phyloP scores from a whole-genome alignment of 30 jellyfish, hydroid and myxozoan genomes.

The Cassiopea xamachana region DNA sequence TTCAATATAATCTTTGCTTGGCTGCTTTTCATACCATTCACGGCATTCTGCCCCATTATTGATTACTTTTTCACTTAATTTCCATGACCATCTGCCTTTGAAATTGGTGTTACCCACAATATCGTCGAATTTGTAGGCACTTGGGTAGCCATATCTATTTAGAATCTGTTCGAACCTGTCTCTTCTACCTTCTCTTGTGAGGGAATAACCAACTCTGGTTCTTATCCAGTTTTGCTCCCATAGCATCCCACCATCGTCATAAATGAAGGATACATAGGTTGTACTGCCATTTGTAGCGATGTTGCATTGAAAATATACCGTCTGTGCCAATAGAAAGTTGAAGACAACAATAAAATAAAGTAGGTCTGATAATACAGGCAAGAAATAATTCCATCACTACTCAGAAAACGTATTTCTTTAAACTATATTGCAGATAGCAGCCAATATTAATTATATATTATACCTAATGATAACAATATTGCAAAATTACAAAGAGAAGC shows the following conservation, averaged over 20 bases:
- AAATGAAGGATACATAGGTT: constrained; percentile 37
- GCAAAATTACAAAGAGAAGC: too few relatives aligned
- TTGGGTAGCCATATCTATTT: neutral
- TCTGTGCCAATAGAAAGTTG: neutral
- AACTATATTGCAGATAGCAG: too few relatives aligned
- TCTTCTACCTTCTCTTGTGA: neutral
- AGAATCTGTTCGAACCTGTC: neutral
- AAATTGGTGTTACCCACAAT: too few relatives aligned
- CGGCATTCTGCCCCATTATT: constrained; percentile 46
- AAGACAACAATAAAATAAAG: neutral
- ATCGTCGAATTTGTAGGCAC: too few relatives aligned
- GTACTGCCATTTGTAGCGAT: constrained; percentile 47
- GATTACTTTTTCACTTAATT: constrained; percentile 7
- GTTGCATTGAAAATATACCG: constrained; percentile 59
- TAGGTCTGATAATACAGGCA: neutral
- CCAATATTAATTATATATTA: too few relatives aligned
- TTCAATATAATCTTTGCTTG: neutral
- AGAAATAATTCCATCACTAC: too few relatives aligned
- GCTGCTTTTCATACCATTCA: constrained; percentile 44
- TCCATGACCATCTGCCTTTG: too few relatives aligned
- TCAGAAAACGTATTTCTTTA: too few relatives aligned
- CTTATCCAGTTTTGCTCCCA: constrained; percentile 59
- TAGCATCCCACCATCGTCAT: constrained; percentile 60
- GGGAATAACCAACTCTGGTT: constrained; percentile 17
- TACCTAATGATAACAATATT: too few relatives aligned